These are phyloP conservation scores for Phrynocephalus guinanensis DNA, from an alignment of 2,797 vertebrate genomes.

Conservation along the genomic window DNA sequence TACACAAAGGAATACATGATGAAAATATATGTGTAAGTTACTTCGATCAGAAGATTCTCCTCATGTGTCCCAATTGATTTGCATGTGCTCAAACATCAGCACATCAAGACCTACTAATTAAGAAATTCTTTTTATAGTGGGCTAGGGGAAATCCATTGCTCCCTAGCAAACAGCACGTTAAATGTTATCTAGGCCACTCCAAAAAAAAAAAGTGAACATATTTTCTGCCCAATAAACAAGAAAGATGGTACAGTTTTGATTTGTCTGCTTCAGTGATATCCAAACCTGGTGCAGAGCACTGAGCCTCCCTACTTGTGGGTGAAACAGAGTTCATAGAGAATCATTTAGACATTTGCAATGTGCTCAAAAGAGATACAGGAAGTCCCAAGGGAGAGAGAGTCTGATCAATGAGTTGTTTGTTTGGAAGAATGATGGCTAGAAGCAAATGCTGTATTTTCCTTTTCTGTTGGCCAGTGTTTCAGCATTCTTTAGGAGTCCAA, in stretches of 20 bases:
- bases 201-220: background rate
- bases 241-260: background rate
- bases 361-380: background rate
- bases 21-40: slow-evolving; percentile 30
- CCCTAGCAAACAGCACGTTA: slow-evolving; percentile 7
- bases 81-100: slow-evolving; percentile 30
- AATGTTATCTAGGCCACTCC: background rate
- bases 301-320: background rate
- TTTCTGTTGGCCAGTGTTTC: background rate
- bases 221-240: slow-evolving; percentile 10
- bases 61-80: slow-evolving; percentile 31
- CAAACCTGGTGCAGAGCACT: background rate
- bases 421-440: background rate
- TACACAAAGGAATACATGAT: slow-evolving; percentile 25
- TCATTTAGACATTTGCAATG: background rate
- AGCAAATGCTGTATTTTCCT: background rate
- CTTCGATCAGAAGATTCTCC: slow-evolving; percentile 23
- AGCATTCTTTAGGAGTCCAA: too few relatives aligned
- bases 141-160: slow-evolving; percentile 8
- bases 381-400: background rate
- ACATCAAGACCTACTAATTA: slow-evolving; percentile 37
- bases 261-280: background rate
- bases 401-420: background rate
- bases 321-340: background rate
- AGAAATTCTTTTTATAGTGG: slow-evolving; percentile 42